Base-by-base conservation (phyloP, 2,888 invertebrate species). In the Oeneis ivallda region DNA sequence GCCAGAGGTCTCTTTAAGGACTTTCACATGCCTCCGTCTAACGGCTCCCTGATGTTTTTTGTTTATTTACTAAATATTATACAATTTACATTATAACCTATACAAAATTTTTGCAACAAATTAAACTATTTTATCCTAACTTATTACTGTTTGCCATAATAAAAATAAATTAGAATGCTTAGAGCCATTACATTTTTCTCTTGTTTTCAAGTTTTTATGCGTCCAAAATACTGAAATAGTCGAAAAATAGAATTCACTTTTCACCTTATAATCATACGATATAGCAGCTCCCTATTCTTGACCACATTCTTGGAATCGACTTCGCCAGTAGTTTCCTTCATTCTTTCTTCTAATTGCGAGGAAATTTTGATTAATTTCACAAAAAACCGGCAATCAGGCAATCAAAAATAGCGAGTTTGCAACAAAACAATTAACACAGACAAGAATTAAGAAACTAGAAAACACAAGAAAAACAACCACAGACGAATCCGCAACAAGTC, bases 191-290 rank as follows among this genome's bases (percentile, higher is more conserved):
- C 26, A n/a, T 11, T 32, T 7, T 52, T 52, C 19, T 32, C 13
- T 9, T 13, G 17, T 26, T 50, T 26, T 13, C 6, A 50, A 13
- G 10, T 26, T 13, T 19, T 6, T 26, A 26, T 2, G 6, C 19
- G 49, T 49, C 47, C 17, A 47, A 19, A 47, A 3, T 47, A 32
- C 5, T 3, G 15, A 59, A 59, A 49, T 34, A 59, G 47, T 49
- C 17, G 34, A 53, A 53, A 15, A 53, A 53, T 32, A 53, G 11
- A 26, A 52, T n/a, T 5, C 10, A 56, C 10, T 19, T 17, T 39
- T 26, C 79, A 85, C 98, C 98, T 98, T 77, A 98, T 97, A 73
- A 98, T 98, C 77, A 98, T 93, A 65, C 98, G 94, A 81, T 98
- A 98, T 54, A 98, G 93, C 71, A 96, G 91, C 80, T 98, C 98